Evolutionary conservation across 2,888 invertebrate genomes (phyloP), one percentile per base, ranked within the genome.

Genomic region (Eurytoma adleriae): DNA sequence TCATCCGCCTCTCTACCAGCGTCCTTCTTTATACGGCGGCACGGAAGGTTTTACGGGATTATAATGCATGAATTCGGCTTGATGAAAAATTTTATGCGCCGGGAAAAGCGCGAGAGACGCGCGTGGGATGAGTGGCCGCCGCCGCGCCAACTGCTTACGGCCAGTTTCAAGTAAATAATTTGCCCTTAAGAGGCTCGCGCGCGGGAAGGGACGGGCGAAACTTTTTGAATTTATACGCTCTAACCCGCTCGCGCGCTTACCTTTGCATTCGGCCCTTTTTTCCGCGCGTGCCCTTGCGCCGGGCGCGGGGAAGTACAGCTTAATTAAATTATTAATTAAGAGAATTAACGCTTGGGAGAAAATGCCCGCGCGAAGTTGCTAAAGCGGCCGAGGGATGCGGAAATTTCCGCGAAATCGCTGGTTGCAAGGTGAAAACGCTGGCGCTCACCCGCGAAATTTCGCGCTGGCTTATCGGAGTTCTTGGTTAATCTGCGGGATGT

Each of bases 51-150:
- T 78, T 78, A 72, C 72, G 68, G 72, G 72, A 75, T 79, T 74
- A 75, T 79, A 75, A 75, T 79, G 64, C 74, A 79, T 70, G 74
- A 70, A 77, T 75, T 80, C 77, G 69, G 64, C 77, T 68, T 77
- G 62, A 77, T 72, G 72, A 77, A 80, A 77, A 72, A 80, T 77
- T 76, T 80, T 72, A 76, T 76, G 76, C 73, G 30, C 76, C 50
- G 61, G 18, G 30, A 16, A n/a, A 48, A 24, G 18, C 59, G 24
- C 54, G 54, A n/a, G 69, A 40, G 24, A 61, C 24, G 48, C 40
- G 52, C 40, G 69, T 14, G 69, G 56, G 14, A 18, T n/a, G 59
- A 67, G n/a, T n/a, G 24, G 24, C 52, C 40, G 67, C 18, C 67
- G 27, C 56, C n/a, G 52, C 24, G 24, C 52, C 68, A 68, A 68